Conservation (phyloP, 2,888 invertebrate genomes). For the Cheilosia soror region DNA sequence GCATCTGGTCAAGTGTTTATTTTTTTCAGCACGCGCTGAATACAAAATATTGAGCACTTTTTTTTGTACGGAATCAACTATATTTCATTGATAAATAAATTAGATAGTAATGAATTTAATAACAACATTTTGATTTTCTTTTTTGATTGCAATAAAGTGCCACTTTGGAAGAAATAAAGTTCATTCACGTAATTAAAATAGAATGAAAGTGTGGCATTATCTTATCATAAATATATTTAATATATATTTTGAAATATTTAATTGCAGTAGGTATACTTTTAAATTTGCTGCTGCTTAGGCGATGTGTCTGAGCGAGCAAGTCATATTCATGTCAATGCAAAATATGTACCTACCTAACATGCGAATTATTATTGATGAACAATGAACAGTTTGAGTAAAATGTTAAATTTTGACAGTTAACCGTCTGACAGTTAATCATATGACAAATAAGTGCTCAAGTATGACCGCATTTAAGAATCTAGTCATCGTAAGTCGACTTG, state of each 20-base stretch:
- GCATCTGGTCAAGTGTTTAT: too few species aligned
- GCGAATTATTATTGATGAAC: too few species aligned
- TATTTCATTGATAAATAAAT: not conserved
- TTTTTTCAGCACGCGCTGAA: conserved; percentile 4
- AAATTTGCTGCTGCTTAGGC: not conserved
- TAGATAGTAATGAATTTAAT: conserved; percentile 5
- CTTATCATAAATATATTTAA: conserved; percentile 15
- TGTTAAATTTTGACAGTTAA: too few species aligned
- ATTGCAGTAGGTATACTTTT: not conserved
- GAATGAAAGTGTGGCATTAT: not conserved
- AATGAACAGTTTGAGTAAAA: too few species aligned
- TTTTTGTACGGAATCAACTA: not conserved
- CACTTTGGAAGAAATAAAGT: conserved; percentile 2
- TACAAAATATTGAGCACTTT: not conserved
- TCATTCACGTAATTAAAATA: conserved; percentile 28
- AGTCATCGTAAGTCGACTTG: too few species aligned
- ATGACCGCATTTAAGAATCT: too few species aligned
- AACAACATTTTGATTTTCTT: conserved; percentile 14
- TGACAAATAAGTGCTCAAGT: too few species aligned
- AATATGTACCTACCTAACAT: too few species aligned
- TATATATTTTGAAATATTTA: not conserved
- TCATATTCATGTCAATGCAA: too few species aligned
- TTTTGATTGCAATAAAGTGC: not conserved
- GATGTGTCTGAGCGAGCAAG: too few species aligned
- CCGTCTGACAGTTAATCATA: too few species aligned